Conservation (phyloP, 2,888 invertebrate genomes). For the Lycophotia porphyrea region DNA sequence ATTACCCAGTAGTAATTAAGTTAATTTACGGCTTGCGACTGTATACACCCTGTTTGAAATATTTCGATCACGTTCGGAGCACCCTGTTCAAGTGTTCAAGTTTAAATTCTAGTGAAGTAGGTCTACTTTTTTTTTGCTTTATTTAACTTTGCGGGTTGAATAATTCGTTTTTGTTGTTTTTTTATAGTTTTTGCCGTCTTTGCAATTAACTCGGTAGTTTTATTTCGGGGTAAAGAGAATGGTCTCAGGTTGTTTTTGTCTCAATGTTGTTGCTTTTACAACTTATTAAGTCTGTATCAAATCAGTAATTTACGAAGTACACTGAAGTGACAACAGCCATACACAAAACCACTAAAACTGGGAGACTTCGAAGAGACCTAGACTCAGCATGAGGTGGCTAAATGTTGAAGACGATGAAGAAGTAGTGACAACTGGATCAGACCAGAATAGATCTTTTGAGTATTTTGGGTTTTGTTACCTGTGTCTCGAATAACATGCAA, state of each 20-base stretch:
- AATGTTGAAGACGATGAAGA: too few relatives aligned
- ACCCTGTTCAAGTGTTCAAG: conserved; percentile 53
- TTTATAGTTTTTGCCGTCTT: conserved; percentile 4
- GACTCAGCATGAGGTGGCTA: too few relatives aligned
- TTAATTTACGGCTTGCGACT: conserved; percentile 58
- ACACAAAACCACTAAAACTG: too few relatives aligned
- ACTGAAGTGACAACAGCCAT: neutral
- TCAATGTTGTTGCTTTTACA: neutral
- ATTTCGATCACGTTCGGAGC: conserved; percentile 57
- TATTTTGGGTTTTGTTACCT: too few relatives aligned
- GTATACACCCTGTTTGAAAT: conserved; percentile 47
- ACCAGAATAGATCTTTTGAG: too few relatives aligned
- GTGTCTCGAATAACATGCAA: neutral
- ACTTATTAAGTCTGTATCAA: neutral
- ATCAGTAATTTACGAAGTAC: neutral
- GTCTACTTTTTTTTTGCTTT: conserved; percentile 27
- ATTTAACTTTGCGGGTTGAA: conserved; percentile 21
- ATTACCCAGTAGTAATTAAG: conserved; percentile 63
- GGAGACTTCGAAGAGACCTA: too few relatives aligned
- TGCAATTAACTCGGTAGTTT: neutral
- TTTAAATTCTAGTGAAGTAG: conserved; percentile 51
- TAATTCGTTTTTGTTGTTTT: conserved; percentile 29
- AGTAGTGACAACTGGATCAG: neutral
- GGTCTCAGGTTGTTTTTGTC: neutral
- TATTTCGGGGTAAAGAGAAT: neutral